Conservation (phyloP, 2,797 vertebrate genomes). For the Urocyon cinereoargenteus region DNA sequence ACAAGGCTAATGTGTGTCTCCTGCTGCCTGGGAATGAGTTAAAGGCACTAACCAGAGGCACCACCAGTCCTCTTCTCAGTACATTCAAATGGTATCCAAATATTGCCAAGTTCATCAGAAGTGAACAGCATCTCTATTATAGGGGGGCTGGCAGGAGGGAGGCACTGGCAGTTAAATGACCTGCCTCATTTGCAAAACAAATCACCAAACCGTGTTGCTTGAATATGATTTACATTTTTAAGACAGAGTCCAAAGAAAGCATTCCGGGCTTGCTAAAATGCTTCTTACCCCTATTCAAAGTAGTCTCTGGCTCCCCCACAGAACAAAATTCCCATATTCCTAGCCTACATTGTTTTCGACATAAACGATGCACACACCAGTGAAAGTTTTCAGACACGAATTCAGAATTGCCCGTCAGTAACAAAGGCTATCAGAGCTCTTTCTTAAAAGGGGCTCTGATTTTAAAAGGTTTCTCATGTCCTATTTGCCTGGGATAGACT, state of each 20-base stretch:
- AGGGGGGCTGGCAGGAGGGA: rapidly evolving
- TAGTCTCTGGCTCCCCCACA: not conserved
- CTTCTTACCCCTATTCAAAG: not conserved
- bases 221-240: conserved; percentile 45
- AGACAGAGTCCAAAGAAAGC: not conserved
- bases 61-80: not conserved
- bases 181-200: conserved; percentile 37
- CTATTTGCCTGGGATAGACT: not conserved
- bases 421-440: not conserved
- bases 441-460: not conserved
- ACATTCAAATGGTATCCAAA: not conserved
- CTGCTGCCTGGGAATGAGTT: not conserved
- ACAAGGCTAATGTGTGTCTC: not conserved
- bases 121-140: not conserved
- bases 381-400: not conserved
- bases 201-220: not conserved
- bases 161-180: not conserved
- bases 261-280: not conserved
- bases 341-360: not conserved
- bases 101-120: not conserved
- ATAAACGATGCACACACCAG: not conserved
- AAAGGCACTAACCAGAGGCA: not conserved
- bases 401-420: not conserved
- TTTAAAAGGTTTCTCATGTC: conserved; percentile 16
- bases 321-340: not conserved